Conservation (phyloP, 92 coral and sea anemone genomes). For the Siderastrea siderea region DNA sequence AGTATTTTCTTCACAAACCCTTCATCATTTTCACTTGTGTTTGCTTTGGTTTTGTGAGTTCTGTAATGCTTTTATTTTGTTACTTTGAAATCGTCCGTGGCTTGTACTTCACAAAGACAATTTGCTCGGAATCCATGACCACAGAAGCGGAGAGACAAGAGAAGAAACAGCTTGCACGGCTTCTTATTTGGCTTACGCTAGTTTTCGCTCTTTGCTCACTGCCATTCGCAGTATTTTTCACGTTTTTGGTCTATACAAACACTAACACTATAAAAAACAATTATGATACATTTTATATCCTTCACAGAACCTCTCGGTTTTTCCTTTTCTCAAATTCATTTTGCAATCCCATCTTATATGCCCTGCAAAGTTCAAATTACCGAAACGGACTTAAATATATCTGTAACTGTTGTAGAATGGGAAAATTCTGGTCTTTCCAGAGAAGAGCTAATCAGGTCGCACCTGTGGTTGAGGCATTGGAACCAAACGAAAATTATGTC, state of each 20-base stretch:
- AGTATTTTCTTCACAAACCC: conserved; percentile 11
- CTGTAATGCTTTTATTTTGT: neutral
- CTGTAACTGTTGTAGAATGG: conserved; percentile 17
- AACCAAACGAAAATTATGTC: neutral
- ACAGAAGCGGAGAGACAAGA: conserved; percentile 15
- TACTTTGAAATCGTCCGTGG: conserved; percentile 44
- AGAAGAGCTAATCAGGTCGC: neutral
- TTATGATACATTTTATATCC: neutral
- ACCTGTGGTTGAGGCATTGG: neutral
- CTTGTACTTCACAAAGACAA: conserved; percentile 48
- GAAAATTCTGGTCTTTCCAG: neutral
- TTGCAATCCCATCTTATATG: conserved; percentile 54
- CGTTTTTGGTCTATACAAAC: conserved; percentile 1
- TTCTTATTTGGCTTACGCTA: conserved; percentile 42
- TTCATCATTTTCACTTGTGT: conserved; percentile 51
- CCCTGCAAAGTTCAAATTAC: conserved; percentile 63
- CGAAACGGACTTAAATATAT: conserved; percentile 34
- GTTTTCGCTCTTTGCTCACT: conserved; percentile 45
- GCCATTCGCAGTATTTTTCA: conserved; percentile 56
- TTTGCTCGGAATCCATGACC: conserved; percentile 28
- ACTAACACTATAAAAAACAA: neutral
- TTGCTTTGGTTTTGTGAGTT: conserved; percentile 26
- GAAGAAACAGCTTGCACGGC: conserved; percentile 62
- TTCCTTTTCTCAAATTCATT: conserved; percentile 52
- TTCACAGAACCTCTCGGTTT: conserved; percentile 41